Base-by-base conservation (phyloP, 1,140 invertebrate genomes). In the Dendrolimus punctatus region DNA sequence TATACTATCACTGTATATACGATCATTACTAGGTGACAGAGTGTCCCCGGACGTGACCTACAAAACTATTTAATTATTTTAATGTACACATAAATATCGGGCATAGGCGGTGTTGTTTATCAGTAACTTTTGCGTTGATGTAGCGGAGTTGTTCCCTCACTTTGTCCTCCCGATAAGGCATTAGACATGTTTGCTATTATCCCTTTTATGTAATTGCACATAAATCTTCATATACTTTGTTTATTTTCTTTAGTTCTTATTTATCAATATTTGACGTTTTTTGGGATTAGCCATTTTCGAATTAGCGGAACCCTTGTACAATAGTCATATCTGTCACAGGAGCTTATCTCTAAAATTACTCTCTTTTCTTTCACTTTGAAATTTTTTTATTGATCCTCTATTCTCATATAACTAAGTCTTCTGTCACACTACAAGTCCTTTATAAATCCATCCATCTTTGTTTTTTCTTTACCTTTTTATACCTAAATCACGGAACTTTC, bases 171-270 rank as follows among this genome's bases (percentile, higher is more conserved):
- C 45, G n/a, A 23, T 46, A 40, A 40, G 49, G 10, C 49, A 7
- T 42, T 23, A 23, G 23, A 9, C n/a, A 44, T 49, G 38, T 58
- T 44, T 39, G 45, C 56, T 9, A 38, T 53, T 39, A 47, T 38
- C 46, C 49, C 49, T 58, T 58, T 58, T 56, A 49, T 39, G 50
- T 62, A 53, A 62, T 62, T 58, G 60, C 8, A 9, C 41, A 49
- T 62, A 62, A 62, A 62, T 62, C 60, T 58, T 58, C 23, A 53
- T 51, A 38, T 48, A 41, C 39, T 50, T 50, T 50, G 39, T 23
- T 41, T 23, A 23, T 23, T 23, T 23, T 23, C 23, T 23, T 23
- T 23, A 23, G 23, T 23, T 23, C 23, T 23, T 23, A 23, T 23
- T 23, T 23, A 23, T 23, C 23, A 23, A 23, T 23, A 2, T 23